Conservation (phyloP, 1,140 invertebrate genomes). For the Lepidurus couesii region DNA sequence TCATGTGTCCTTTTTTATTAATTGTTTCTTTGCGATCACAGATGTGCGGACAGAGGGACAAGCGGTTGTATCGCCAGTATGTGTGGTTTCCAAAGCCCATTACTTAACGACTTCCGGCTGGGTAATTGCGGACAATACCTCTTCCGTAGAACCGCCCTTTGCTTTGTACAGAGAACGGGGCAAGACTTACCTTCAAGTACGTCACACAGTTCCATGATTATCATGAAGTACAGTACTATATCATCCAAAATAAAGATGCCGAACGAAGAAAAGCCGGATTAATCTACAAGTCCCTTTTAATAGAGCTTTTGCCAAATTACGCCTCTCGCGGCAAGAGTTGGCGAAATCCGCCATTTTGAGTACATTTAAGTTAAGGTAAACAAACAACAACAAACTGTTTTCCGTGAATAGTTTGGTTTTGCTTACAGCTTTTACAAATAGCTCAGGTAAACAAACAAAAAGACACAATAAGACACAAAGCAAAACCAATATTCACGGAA, state of each 20-base stretch:
- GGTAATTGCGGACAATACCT: slow-evolving; percentile 64
- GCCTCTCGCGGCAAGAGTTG: too few species aligned
- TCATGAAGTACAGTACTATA: too few species aligned
- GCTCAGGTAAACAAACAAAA: too few species aligned
- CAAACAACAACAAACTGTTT: too few species aligned
- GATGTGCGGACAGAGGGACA: slow-evolving; percentile 38
- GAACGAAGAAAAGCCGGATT: background rate
- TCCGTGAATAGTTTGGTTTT: too few species aligned
- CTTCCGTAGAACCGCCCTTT: slow-evolving; percentile 70
- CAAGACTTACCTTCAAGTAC: slow-evolving; percentile 68
- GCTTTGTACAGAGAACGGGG: slow-evolving; percentile 70
- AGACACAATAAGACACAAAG: too few species aligned
- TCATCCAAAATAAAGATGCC: slow-evolving; percentile 7
- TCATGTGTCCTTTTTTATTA: slow-evolving; percentile 14
- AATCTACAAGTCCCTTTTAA: background rate
- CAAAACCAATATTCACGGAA: too few species aligned
- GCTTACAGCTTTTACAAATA: too few species aligned
- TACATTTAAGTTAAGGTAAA: too few species aligned
- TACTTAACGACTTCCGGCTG: slow-evolving; percentile 70
- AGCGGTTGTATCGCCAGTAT: slow-evolving; percentile 56
- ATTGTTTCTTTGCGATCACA: slow-evolving; percentile 33
- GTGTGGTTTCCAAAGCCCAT: slow-evolving; percentile 74
- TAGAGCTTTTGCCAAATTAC: too few species aligned
- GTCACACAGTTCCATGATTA: background rate
- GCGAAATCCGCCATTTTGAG: too few species aligned